Evolutionary conservation across 2,797 vertebrate genomes (phyloP).

Genomic region (Schizothorax lantsangensis): DNA sequence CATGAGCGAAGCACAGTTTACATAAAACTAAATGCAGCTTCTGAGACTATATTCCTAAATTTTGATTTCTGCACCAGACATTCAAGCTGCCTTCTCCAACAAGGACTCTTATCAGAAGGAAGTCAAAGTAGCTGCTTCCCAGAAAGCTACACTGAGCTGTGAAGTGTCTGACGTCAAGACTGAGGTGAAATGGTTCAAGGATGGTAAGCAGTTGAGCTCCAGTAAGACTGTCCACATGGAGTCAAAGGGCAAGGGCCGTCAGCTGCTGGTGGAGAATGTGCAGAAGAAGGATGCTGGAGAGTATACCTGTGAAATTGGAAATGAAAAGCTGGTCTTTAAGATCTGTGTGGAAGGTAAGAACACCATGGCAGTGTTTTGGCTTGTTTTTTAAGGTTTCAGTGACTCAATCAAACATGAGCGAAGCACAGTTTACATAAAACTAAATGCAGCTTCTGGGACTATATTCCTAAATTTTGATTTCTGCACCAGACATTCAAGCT

Average conservation of each 20-base stretch:
- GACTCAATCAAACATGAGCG: neutral
- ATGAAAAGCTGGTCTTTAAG: slow-evolving; percentile 79
- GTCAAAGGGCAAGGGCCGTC: slow-evolving; percentile 71
- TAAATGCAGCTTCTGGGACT: neutral
- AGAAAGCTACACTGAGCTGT: slow-evolving; percentile 77
- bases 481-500: slow-evolving; percentile 54
- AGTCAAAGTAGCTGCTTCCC: slow-evolving; percentile 70
- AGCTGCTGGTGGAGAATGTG: slow-evolving; percentile 76
- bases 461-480: slow-evolving; percentile 51
- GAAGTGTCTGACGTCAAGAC: slow-evolving; percentile 78
- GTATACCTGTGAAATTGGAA: slow-evolving; percentile 78
- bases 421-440: neutral
- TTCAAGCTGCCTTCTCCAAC: slow-evolving; percentile 71
- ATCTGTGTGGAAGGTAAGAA: slow-evolving; percentile 45
- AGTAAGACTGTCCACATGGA: slow-evolving; percentile 74
- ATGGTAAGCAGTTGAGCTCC: slow-evolving; percentile 75
- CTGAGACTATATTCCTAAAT: slow-evolving; percentile 50
- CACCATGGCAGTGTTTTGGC: neutral
- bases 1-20: neutral
- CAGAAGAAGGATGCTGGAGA: slow-evolving; percentile 80
- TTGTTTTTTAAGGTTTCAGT: neutral
- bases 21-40: slow-evolving; percentile 1
- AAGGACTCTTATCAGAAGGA: slow-evolving; percentile 76
- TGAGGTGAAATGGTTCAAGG: slow-evolving; percentile 84
- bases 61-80: slow-evolving; percentile 42